Conservation (phyloP, 2,797 vertebrate genomes). For the Neosilurus mollespiculum region DNA sequence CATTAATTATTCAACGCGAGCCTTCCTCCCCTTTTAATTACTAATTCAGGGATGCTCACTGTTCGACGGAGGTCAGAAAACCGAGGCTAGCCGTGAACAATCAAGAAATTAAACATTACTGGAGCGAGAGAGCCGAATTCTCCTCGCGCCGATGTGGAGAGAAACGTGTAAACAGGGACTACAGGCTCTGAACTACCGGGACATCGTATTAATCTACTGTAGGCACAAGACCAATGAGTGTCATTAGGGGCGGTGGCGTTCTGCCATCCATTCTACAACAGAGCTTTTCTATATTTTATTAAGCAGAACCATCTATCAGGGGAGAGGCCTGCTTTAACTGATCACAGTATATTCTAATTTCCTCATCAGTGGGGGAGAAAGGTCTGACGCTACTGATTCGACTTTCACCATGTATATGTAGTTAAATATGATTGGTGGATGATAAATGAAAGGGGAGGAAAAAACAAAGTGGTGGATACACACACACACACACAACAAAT, state of each 20-base stretch:
- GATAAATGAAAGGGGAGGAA: background rate
- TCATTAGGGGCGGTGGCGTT: slow-evolving; percentile 40
- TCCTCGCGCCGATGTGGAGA: background rate
- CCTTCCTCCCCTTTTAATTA: slow-evolving; percentile 62
- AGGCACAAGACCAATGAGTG: slow-evolving; percentile 47
- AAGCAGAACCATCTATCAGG: slow-evolving; percentile 47
- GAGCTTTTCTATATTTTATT: slow-evolving; percentile 52
- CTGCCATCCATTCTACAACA: slow-evolving; percentile 43
- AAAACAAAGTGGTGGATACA: background rate
- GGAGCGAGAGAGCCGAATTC: background rate
- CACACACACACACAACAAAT: background rate
- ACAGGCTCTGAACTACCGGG: background rate
- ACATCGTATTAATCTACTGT: slow-evolving; percentile 35
- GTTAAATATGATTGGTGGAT: background rate
- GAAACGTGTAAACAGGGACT: background rate
- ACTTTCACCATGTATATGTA: background rate
- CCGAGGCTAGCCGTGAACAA: slow-evolving; percentile 30
- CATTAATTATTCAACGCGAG: slow-evolving; percentile 75
- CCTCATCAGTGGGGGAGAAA: background rate
- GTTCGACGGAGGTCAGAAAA: slow-evolving; percentile 69
- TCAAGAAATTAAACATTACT: background rate
- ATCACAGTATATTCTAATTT: slow-evolving; percentile 43
- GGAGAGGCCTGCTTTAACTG: slow-evolving; percentile 33
- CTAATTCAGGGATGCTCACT: slow-evolving; percentile 50
- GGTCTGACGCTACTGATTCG: background rate